phyloP scores from a whole-genome alignment of 2,888 invertebrate genomes.

The Rotaria sp. region DNA sequence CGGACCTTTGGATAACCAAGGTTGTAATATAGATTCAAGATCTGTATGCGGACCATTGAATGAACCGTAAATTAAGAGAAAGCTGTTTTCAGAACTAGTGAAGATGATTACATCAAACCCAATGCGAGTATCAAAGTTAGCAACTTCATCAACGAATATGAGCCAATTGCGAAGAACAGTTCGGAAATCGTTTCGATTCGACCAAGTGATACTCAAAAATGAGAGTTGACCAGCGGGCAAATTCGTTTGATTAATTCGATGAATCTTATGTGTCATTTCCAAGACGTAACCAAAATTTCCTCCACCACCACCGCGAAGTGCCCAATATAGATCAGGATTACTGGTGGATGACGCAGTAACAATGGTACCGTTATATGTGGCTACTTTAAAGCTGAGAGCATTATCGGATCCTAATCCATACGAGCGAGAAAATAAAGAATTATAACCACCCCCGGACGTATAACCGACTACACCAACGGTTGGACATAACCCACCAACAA shows the following conservation, averaged over 20 bases:
- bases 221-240: not conserved
- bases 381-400: not conserved
- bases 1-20: not conserved
- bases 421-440: not conserved
- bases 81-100: too few relatives aligned
- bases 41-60: not conserved
- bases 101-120: not conserved
- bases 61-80: not conserved
- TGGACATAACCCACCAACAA: not conserved
- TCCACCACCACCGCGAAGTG: not conserved
- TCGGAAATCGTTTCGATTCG: not conserved
- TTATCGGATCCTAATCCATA: not conserved
- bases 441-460: not conserved
- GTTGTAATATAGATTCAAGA: not conserved
- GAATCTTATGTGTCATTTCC: not conserved
- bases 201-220: not conserved
- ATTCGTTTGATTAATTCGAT: not conserved
- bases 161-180: not conserved
- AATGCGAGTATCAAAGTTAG: not conserved
- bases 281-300: not conserved
- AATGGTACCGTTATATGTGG: not conserved
- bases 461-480: not conserved
- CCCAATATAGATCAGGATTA: not conserved
- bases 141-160: not conserved
- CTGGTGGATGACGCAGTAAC: not conserved